These are phyloP conservation scores for Agrenia bidenticulata DNA, from an alignment of 2,888 invertebrate genomes.

Conservation along the genomic window DNA sequence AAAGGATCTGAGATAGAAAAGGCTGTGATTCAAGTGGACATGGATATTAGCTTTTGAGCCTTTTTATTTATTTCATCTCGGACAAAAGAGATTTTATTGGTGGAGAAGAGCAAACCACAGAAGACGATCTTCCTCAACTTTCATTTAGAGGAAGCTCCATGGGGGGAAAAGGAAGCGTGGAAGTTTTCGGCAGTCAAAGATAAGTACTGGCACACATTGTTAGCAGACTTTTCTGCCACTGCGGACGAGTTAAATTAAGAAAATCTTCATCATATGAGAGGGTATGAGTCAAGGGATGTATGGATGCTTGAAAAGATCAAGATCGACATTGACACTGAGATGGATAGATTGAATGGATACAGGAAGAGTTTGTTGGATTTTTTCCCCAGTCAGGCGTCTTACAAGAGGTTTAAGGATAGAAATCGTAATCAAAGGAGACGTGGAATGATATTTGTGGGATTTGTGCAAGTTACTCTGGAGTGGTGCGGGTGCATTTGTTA, in stretches of 20 bases:
- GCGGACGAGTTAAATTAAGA: no score
- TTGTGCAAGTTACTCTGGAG: background rate
- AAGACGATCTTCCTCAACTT: conserved; percentile 4
- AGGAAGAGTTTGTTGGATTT: conserved; percentile 3
- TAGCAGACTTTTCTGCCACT: no score
- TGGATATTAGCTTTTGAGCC: conserved; percentile 42
- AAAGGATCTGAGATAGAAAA: background rate
- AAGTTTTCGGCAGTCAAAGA: background rate
- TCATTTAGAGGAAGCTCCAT: conserved; percentile 19
- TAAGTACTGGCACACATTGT: no score
- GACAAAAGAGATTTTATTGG: conserved; percentile 20
- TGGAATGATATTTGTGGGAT: conserved; percentile 22
- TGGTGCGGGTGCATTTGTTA: background rate
- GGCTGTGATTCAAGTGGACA: conserved; percentile 25
- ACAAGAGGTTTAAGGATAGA: background rate
- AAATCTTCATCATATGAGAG: background rate
- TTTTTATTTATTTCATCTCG: conserved; percentile 34
- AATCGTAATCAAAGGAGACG: conserved; percentile 30
- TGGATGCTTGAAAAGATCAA: background rate
- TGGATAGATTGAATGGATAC: background rate
- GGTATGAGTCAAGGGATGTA: background rate
- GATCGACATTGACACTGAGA: conserved; percentile 9
- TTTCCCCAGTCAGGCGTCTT: conserved; percentile 14
- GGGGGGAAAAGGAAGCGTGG: conserved; percentile 19
- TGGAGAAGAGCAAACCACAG: conserved; percentile 11